Percentiles rank a stretch among this genome's conserved stretches.
phyloP scores from a whole-genome alignment of 2,113 vertebrate species.

The Hystrix cristata region DNA sequence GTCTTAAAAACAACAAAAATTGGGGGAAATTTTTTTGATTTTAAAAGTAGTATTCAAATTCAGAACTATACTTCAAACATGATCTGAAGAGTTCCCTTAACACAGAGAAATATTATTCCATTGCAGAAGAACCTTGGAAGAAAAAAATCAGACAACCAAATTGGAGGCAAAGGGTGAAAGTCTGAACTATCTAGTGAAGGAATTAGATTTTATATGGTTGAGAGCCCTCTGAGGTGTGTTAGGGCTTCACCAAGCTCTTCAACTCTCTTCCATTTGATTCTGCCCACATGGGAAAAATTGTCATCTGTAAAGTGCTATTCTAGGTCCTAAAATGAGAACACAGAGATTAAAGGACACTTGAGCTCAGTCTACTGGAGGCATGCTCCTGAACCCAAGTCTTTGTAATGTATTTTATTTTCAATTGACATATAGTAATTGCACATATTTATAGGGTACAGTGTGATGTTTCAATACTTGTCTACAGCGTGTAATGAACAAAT shows the following conservation, averaged over 20 bases:
- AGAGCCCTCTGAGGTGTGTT: no score
- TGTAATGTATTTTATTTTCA: background rate
- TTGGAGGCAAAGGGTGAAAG: background rate
- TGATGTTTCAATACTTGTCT: background rate
- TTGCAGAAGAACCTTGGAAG: background rate
- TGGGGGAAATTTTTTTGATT: background rate
- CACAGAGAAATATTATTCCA: background rate
- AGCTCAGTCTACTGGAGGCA: background rate
- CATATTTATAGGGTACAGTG: background rate
- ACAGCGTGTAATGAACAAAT: background rate
- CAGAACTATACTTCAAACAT: background rate
- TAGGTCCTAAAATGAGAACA: background rate
- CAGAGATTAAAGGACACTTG: background rate
- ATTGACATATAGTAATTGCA: background rate
- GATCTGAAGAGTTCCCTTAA: background rate
- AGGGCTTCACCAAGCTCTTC: background rate
- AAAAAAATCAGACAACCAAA: background rate
- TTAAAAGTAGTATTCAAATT: slow-evolving; percentile 34
- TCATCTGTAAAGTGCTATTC: background rate
- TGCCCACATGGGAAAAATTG: background rate
- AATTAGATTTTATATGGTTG: background rate
- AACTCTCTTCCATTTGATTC: background rate
- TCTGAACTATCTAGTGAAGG: background rate
- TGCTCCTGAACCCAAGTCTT: background rate
- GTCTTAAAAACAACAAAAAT: slow-evolving; percentile 6